Evolutionary conservation across 1,140 invertebrate species (phyloP).

Genomic region (Hyles euphorbiae): DNA sequence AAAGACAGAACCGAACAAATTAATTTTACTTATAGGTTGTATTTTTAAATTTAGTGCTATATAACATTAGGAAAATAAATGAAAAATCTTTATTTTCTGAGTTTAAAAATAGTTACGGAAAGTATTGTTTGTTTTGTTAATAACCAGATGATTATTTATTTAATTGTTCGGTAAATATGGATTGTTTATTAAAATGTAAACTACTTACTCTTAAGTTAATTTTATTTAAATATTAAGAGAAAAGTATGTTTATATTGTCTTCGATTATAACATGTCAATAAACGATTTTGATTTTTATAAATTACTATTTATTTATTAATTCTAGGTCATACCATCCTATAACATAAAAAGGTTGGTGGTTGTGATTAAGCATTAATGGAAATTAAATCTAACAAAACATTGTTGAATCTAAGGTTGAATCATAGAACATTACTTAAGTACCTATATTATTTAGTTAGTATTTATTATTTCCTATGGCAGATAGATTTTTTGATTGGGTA

Average conservation of each 20-base stretch:
- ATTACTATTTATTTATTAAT: constrained; percentile 9
- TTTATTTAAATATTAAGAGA: constrained; percentile 58
- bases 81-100: neutral
- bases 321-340: too few species aligned
- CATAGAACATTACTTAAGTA: too few species aligned
- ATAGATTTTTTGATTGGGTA: too few species aligned
- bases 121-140: constrained; percentile 8
- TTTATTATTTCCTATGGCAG: too few species aligned
- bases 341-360: too few species aligned
- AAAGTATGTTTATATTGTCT: constrained; percentile 43
- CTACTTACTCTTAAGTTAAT: constrained; percentile 62
- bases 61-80: too few species aligned
- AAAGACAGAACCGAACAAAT: constrained; percentile 26
- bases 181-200: constrained; percentile 25
- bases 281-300: constrained; percentile 19
- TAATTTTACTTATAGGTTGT: constrained; percentile 21
- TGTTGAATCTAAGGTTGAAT: too few species aligned
- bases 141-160: constrained; percentile 16
- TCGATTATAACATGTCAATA: constrained; percentile 18
- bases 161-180: neutral
- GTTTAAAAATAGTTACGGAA: neutral
- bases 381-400: too few species aligned
- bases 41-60: neutral
- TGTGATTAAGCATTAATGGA: too few species aligned
- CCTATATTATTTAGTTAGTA: too few species aligned